Evolutionary conservation across 2,797 vertebrate genomes (phyloP).

Genomic region (Mus minutoides): DNA sequence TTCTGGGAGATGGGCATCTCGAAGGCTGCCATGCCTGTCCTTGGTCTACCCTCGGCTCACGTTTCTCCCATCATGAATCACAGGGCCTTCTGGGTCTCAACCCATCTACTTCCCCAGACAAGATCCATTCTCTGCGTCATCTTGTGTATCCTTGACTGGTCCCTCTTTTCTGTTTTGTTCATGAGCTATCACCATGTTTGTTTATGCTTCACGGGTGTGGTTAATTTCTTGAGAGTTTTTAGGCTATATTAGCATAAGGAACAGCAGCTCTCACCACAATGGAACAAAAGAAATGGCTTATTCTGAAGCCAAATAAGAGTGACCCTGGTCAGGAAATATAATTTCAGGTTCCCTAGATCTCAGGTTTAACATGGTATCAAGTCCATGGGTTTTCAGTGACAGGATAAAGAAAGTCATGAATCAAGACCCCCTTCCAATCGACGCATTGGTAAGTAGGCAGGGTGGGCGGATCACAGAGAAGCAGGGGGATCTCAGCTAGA

Average conservation of each 20-base stretch:
- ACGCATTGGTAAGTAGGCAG: not conserved
- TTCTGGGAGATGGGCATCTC: not conserved
- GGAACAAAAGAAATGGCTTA: not conserved
- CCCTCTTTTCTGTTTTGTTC: not conserved
- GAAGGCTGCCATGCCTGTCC: too few species aligned
- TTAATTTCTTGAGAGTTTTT: not conserved
- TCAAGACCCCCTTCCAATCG: not conserved
- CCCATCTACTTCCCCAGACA: not conserved
- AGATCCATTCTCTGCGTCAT: accelerated
- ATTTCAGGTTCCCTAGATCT: not conserved
- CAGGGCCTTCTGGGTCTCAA: not conserved
- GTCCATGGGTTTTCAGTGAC: not conserved
- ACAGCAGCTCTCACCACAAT: not conserved
- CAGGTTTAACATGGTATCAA: not conserved
- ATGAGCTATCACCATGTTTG: not conserved
- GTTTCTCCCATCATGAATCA: not conserved
- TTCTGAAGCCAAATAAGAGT: not conserved
- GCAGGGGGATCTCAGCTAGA: not conserved
- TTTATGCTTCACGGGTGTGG: not conserved
- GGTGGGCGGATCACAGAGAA: not conserved
- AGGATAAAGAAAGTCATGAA: not conserved
- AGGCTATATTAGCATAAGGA: not conserved
- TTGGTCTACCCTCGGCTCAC: not conserved
- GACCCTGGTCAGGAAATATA: not conserved
- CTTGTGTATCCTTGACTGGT: not conserved